These are phyloP conservation scores for Ginglymostoma cirratum DNA, from an alignment of 2,113 vertebrate genomes.

Conservation along the genomic window DNA sequence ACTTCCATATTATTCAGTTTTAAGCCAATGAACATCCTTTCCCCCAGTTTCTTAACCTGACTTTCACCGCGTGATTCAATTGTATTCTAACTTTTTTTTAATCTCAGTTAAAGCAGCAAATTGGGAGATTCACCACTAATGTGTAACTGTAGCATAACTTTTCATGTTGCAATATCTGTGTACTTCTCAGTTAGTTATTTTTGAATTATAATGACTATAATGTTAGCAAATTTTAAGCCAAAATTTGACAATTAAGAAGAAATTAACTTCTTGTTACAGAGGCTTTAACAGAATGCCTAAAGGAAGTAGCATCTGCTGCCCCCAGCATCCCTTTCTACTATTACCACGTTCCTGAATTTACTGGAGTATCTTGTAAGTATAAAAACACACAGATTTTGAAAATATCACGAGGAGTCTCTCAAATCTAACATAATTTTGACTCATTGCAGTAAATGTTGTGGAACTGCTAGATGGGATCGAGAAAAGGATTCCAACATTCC, in stretches of 20 bases:
- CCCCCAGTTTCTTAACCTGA: not conserved
- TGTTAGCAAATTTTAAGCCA: not conserved
- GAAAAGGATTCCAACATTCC: slow-evolving; percentile 74
- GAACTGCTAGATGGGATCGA: slow-evolving; percentile 75
- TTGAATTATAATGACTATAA: not conserved
- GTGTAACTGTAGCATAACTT: not conserved
- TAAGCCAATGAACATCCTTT: not conserved
- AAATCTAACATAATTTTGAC: not conserved
- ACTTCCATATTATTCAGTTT: not conserved
- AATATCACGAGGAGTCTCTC: not conserved
- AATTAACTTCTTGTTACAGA: slow-evolving; percentile 53
- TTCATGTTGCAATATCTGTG: not conserved
- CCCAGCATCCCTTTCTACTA: slow-evolving; percentile 82
- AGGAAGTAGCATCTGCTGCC: slow-evolving; percentile 69
- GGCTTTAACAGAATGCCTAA: slow-evolving; percentile 64
- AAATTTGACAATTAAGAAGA: not conserved
- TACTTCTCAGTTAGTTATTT: not conserved
- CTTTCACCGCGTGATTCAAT: not conserved
- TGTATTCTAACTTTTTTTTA: not conserved
- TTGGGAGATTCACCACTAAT: not conserved
- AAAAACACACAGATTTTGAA: not conserved
- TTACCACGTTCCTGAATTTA: slow-evolving; percentile 80
- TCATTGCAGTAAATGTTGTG: slow-evolving; percentile 62
- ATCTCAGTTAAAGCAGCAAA: not conserved
- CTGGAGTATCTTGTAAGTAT: slow-evolving; percentile 76